These are phyloP conservation scores for Malurus elegans DNA, from an alignment of 2,113 vertebrate genomes.

Conservation along the genomic window DNA sequence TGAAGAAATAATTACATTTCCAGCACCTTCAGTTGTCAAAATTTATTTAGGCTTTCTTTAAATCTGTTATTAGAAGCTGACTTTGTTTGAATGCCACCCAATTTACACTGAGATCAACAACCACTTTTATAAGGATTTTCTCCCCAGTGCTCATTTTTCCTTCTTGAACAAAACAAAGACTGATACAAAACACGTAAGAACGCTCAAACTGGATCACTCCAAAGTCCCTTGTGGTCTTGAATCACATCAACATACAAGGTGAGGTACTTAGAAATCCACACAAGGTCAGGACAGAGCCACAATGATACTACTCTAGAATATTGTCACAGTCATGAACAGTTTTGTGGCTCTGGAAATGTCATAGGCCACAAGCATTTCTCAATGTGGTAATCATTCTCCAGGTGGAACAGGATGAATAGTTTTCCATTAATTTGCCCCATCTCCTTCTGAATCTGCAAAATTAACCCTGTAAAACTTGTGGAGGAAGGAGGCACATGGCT, in stretches of 20 bases:
- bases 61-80: neutral
- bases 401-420: neutral
- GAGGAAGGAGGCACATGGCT: rapidly evolving
- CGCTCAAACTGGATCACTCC: neutral
- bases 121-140: neutral
- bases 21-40: neutral
- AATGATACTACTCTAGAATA: neutral
- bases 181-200: neutral
- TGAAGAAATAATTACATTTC: neutral
- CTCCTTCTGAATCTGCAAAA: neutral
- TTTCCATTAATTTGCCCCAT: rapidly evolving
- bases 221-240: neutral
- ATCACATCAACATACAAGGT: neutral
- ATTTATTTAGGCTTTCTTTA: neutral
- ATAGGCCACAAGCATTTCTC: neutral
- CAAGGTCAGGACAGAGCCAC: neutral
- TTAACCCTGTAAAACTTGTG: neutral
- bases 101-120: rapidly evolving
- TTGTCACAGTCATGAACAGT: neutral
- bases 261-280: neutral
- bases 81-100: neutral
- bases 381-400: neutral
- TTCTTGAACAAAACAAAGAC: neutral
- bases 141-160: neutral
- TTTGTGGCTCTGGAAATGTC: neutral